Evolutionary conservation across 2,888 invertebrate species (phyloP), one percentile per base, ranked within the genome.

Genomic region (Rotaria macrura): DNA sequence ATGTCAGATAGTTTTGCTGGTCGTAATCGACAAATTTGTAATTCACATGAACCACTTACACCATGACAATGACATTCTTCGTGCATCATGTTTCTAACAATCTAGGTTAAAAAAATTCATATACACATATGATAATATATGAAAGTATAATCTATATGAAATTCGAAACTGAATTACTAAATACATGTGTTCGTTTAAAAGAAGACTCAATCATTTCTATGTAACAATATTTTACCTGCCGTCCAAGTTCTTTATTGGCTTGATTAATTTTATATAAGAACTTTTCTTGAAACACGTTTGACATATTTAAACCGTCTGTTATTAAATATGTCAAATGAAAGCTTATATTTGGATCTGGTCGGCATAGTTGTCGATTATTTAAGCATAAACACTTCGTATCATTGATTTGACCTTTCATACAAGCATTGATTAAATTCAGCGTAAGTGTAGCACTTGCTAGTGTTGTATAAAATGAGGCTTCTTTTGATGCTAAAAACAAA

Each of bases 401-500:
- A 79, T 79, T 79, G 1, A 79, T 43, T 79, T 79, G 79, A 79
- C 79, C 79, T 79, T 43, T 79, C 1, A 79, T 43, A 43, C 79
- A 79, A 25, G 40, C 43, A 43, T 79, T 79, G 10, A 79, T 43
- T 79, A 79, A 79, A n/a, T 79, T 79, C n/a, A 79, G 10, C 43
- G 79, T 43, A n/a, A 79, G n/a, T 25, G 43, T 79, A 43, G 79
- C 40, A 43, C 79, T 79, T n/a, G 79, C 25, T 79, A 79, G 12
- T 79, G 79, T 43, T n/a, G 79, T 79, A n/a, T 43, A 79, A 79
- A 79, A 79, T 79, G 79, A 40, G 12, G 79, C 40, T 43, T 79
- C 79, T 79, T 79, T 79, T 40, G 79, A 79, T 23, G 43, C 79
- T 79, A 79, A 1, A 38, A 72, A 38, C 7, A 38, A 23, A 72